Base-by-base conservation (phyloP, 2,888 invertebrate species). In the Epirrhoe tristata region DNA sequence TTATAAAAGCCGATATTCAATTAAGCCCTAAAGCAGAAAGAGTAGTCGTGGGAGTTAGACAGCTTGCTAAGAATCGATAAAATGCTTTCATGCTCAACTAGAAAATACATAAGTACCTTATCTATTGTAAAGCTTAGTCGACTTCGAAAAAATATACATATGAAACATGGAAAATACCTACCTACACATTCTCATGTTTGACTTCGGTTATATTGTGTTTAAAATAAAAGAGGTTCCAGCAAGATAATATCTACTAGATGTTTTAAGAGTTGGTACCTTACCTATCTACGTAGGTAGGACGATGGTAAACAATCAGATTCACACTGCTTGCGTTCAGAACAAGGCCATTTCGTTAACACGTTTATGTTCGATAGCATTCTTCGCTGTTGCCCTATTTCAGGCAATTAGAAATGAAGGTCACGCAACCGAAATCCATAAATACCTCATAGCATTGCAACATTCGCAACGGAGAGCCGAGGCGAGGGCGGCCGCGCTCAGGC, bases 401-500 rank as follows among this genome's bases (percentile, higher is more conserved):
- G 31, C 52, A 52, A 52, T 54, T 34, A 16, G 12, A 36, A 36
- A 36, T 54, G 36, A 51, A 58, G 32, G 31, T 14, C 58, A 58
- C 32, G 57, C 46, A 39, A 43, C n/a, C 46, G 12, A 39, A 57
- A 36, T 57, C 57, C 57, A 57, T 57, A 46, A 57, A 57, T 46
- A 46, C 8, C 12, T 46, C 48, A 16, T 48, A 48, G 16, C 48
- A 48, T 48, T 16, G 48, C 48, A 43, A 43, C 39, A 17, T 2
- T 31, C 52, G 31, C n/a, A 31, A 12, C 24, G 52, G 24, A 5
- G n/a, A 32, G 31, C 31, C 50, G 17, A 51, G 50, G 50, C 39
- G 39, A 8, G 39, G n/a, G 43, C 48, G 14, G 14, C 1, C 1
- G 14, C 48, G 12, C 48, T 6, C 48, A 14, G 48, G 16, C 48